Base-by-base conservation (phyloP, 2,888 invertebrate genomes). In the Neoscelio sp. region DNA sequence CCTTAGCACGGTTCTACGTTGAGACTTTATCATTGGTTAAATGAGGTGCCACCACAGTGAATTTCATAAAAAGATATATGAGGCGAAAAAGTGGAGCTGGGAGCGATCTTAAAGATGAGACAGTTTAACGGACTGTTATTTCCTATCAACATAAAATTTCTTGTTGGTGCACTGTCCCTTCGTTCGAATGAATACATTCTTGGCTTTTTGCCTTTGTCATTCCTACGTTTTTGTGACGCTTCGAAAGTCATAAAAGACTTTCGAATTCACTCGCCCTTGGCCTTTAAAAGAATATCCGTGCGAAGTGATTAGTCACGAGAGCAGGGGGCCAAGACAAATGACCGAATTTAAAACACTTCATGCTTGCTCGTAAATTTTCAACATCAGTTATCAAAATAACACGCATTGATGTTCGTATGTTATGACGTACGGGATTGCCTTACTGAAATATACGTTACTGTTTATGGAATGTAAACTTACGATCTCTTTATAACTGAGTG, bases 131-230 rank as follows among this genome's bases (percentile, higher is more conserved):
- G 35, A 46, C 56, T 18, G 54, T 67, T 62, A 67, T 46, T 54
- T 52, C 46, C 67, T 6, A 56, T 13, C 15, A 13, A 56, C 48
- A 46, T 48, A 38, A 58, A 48, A 56, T 42, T 48, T 58, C 68
- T 44, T 54, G 30, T n/a, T 17, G 35, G 23, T 15, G 1, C 35
- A 8, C 28, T 35, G 35, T 46, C 56, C 54, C 33, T 68, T 28
- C 48, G 56, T 46, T 58, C 28, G 35, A 48, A 12, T 56, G 68
- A 58, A 48, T 58, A 38, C 58, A 56, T 68, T 68, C 26, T 46
- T 67, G 54, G 38, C 68, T 38, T 58, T 48, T 48, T 28, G 48
- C 68, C 68, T 68, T 68, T 58, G 68, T 68, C 58, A 68, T 58
- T 68, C 68, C 58, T 58, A 56, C 56, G 68, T 58, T 40, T 58